phyloP scores from a whole-genome alignment of 2,113 vertebrate genomes.

The Podilymbus podiceps region DNA sequence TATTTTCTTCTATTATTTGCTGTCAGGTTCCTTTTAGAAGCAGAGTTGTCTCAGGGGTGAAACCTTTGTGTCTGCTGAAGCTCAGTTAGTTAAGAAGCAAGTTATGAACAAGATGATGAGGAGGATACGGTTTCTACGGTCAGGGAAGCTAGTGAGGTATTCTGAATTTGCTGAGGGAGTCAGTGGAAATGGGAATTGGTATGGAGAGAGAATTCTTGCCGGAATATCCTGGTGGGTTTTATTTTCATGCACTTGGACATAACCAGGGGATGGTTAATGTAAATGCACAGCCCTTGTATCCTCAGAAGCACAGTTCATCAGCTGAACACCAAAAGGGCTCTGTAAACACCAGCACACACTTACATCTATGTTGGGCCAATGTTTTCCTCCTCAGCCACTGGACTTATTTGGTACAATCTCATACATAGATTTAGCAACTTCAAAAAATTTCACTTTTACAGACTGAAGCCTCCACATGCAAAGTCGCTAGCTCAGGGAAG shows the following conservation, averaged over 20 bases:
- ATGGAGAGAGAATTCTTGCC: not conserved
- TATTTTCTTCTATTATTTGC: not conserved
- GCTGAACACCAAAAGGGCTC: not conserved
- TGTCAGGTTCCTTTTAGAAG: too few species aligned
- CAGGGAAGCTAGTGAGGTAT: not conserved
- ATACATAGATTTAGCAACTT: not conserved
- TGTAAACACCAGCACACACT: not conserved
- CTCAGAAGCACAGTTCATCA: fast-evolving
- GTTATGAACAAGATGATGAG: not conserved
- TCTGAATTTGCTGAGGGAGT: not conserved
- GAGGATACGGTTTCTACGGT: not conserved
- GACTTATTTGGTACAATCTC: not conserved
- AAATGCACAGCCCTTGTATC: not conserved
- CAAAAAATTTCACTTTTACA: not conserved
- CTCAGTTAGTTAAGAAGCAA: not conserved
- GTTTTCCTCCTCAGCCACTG: not conserved
- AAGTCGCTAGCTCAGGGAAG: not conserved
- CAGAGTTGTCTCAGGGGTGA: not conserved
- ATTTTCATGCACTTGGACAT: not conserved
- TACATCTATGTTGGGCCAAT: not conserved
- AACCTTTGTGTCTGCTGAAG: not conserved
- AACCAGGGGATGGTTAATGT: not conserved
- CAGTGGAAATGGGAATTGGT: not conserved
- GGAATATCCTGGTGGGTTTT: not conserved
- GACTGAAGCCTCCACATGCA: not conserved